Evolutionary conservation across 2,113 vertebrate genomes (phyloP).

Genomic region (Mustelus asterias): DNA sequence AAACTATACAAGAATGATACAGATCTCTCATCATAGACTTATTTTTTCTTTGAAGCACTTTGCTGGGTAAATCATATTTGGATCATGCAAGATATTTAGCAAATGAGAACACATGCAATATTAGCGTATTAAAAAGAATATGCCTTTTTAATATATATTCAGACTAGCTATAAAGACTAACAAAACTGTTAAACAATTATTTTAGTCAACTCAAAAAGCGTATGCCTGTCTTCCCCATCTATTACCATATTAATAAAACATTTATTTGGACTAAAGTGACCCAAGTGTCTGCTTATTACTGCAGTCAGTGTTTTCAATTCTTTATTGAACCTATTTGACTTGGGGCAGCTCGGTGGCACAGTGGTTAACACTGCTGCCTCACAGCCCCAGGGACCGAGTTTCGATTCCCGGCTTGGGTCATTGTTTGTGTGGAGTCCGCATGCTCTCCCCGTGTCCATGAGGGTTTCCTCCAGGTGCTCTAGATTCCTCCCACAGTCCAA

Average conservation of each 20-base stretch:
- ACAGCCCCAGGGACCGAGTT: too few species aligned
- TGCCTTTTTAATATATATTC: neutral
- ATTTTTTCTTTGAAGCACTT: neutral
- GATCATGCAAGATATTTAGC: neutral
- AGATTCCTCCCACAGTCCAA: too few species aligned
- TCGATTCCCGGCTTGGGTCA: too few species aligned
- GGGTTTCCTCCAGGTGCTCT: too few species aligned
- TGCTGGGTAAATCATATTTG: neutral
- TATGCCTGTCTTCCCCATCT: neutral
- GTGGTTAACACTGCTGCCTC: too few species aligned
- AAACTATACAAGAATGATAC: neutral
- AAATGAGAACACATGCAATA: neutral
- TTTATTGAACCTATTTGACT: neutral
- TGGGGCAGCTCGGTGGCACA: too few species aligned
- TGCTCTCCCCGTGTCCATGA: too few species aligned
- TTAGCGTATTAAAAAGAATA: neutral
- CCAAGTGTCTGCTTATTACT: neutral
- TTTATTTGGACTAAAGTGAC: neutral
- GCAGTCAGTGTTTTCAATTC: neutral
- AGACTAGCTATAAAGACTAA: neutral
- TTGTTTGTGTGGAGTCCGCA: too few species aligned
- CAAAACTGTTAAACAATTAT: neutral
- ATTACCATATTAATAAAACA: neutral
- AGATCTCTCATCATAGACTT: neutral
- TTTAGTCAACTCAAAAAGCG: neutral